Evolutionary conservation across 2,797 vertebrate genomes (phyloP), one percentile per base, ranked within the genome.

Genomic region (Caiman crocodilus): DNA sequence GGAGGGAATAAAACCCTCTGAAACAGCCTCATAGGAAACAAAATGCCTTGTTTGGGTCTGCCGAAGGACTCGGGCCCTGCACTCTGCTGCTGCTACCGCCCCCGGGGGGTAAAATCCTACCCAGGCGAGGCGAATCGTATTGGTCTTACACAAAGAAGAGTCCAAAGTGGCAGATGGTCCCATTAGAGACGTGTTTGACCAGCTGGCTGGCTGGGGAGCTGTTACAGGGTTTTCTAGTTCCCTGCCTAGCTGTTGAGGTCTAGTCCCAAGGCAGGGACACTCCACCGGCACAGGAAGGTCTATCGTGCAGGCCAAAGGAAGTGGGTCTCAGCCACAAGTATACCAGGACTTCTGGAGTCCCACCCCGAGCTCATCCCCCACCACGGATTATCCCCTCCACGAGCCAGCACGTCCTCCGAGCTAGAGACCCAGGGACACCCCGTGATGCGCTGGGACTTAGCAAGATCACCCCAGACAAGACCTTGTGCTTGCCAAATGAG

Each of bases 361-460:
- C 21, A 73, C 26, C 23, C 35, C 7, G 23, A 73, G 6, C 69
- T 73, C 23, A 50, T 7, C 35, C 26, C 35, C 23, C 69, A 50
- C 69, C 35, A 25, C 35, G 50, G 35, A 26, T 42, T 50, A 14
- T 73, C 69, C 35, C 7, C 35, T 73, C 14, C 35, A 28, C 4
- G 42, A 13, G 6, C 74, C 57, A 67, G 16, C 4, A 61, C 35
- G 3, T 28, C 3, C 58, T 15, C 30, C 80, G 17, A 7, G 61
- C 64, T 67, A 67, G 79, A 86, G 16, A 17, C 35, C 0, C 0
- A 56, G 14, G 4, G 50, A 56, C 23, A 56, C 55, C 74, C 65
- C 32, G 28, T 6, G 18, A 67, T 67, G 28, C 15, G 58, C 15
- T 78, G 78, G 25, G 26, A 79, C 4, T 0, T 1, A 3, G 64